A percentile compares a stretch with the other conserved stretches of the same genome.
Evolutionary conservation across 2,888 invertebrate species (phyloP).

Genomic region (Steromphala cineraria): DNA sequence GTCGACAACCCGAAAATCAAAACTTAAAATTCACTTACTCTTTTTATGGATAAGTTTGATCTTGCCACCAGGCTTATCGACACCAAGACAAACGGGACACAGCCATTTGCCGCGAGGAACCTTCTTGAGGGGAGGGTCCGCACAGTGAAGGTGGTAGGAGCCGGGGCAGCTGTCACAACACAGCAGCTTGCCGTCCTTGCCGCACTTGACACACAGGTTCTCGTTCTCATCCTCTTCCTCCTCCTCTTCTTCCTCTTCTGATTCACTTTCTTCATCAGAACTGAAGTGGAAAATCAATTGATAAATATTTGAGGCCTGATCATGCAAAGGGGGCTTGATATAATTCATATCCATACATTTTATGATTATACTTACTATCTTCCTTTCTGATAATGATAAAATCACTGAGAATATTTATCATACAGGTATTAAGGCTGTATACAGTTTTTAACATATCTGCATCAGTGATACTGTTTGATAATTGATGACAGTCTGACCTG

Average conservation of each 20-base stretch:
- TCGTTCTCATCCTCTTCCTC: slow-evolving; percentile 45
- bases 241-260: slow-evolving; percentile 32
- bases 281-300: neutral
- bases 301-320: too few relatives aligned
- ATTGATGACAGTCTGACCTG: too few relatives aligned
- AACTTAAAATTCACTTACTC: neutral
- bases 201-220: slow-evolving; percentile 59
- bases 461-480: too few relatives aligned
- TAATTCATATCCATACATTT: too few relatives aligned
- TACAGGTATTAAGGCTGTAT: too few relatives aligned
- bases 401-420: too few relatives aligned
- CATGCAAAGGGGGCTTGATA: too few relatives aligned
- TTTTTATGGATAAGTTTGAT: slow-evolving; percentile 38
- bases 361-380: too few relatives aligned
- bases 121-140: slow-evolving; percentile 62
- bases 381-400: too few relatives aligned
- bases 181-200: slow-evolving; percentile 57
- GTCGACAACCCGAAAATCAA: too few relatives aligned
- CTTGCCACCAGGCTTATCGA: slow-evolving; percentile 55
- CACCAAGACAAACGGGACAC: slow-evolving; percentile 63
- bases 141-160: slow-evolving; percentile 64
- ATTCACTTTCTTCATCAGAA: neutral
- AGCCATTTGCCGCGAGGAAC: slow-evolving; percentile 66
- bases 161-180: slow-evolving; percentile 67
- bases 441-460: too few relatives aligned